Evolutionary conservation across 2,888 invertebrate species (phyloP).

Genomic region (Platypus cylindrus): DNA sequence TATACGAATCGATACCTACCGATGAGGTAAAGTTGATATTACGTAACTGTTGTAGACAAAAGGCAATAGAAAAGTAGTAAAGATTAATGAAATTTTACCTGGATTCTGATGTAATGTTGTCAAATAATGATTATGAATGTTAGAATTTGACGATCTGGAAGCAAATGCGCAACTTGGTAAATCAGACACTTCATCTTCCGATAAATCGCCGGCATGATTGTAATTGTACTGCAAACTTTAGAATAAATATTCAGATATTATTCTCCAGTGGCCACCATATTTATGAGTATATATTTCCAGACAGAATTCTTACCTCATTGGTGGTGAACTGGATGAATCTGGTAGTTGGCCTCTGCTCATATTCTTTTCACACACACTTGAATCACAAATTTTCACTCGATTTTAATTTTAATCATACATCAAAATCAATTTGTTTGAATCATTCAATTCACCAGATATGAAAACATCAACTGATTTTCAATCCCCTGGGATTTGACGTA

Average conservation of each 20-base stretch:
- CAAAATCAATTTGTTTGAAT: background rate
- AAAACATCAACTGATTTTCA: background rate
- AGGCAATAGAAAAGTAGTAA: too few species aligned
- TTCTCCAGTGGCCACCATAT: too few species aligned
- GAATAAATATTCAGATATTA: too few species aligned
- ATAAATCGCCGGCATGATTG: constrained; percentile 38
- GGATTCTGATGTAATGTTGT: constrained; percentile 30
- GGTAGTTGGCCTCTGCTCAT: constrained; percentile 46
- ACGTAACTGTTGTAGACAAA: too few species aligned
- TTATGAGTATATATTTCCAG: background rate
- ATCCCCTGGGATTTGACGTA: constrained; percentile 1
- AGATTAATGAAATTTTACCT: constrained; percentile 22
- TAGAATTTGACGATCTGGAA: constrained; percentile 35
- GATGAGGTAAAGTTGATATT: too few species aligned
- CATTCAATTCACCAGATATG: background rate
- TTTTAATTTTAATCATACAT: background rate
- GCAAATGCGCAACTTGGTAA: constrained; percentile 75
- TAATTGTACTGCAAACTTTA: constrained; percentile 34
- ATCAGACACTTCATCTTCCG: constrained; percentile 54
- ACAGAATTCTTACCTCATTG: constrained; percentile 41
- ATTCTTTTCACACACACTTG: constrained; percentile 1
- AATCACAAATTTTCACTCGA: too few species aligned
- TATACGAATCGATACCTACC: too few species aligned
- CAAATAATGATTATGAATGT: constrained; percentile 32
- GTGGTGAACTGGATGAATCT: constrained; percentile 57